phyloP scores from a whole-genome alignment of 2,113 vertebrate species.

The Collichthys lucidus region DNA sequence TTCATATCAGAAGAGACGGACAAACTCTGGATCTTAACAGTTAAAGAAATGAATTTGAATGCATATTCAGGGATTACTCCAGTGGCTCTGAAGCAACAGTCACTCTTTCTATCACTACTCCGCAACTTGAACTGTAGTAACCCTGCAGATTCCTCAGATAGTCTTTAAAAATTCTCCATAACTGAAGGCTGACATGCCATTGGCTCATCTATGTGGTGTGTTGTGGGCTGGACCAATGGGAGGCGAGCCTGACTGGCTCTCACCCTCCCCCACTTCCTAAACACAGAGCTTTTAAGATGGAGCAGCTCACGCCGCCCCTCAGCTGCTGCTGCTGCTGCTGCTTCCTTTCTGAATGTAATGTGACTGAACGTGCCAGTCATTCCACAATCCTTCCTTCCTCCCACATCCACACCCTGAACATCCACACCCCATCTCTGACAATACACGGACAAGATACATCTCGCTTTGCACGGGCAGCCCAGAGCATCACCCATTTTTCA shows the following conservation, averaged over 20 bases:
- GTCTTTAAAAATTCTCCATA: conserved; percentile 35
- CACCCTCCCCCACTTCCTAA: conserved; percentile 47
- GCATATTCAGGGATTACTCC: background rate
- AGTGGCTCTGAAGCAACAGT: background rate
- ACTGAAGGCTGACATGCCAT: conserved; percentile 48
- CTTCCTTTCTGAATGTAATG: background rate
- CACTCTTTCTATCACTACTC: background rate
- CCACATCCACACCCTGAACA: background rate
- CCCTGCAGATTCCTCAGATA: conserved; percentile 65
- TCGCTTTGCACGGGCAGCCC: background rate
- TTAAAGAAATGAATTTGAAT: background rate
- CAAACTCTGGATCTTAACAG: background rate
- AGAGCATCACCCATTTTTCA: conserved; percentile 26
- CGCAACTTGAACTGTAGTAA: conserved; percentile 79
- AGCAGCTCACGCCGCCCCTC: background rate
- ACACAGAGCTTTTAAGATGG: conserved; percentile 22
- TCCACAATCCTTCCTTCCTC: conserved; percentile 2
- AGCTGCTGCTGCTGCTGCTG: too few species aligned
- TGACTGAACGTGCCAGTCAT: conserved; percentile 41
- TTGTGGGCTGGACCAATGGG: conserved; percentile 81
- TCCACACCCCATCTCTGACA: background rate
- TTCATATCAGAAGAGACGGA: background rate
- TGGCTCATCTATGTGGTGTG: conserved; percentile 83
- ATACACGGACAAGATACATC: background rate
- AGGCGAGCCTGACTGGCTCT: background rate